Percentiles rank a stretch among this genome's conserved stretches.
phyloP scores from a whole-genome alignment of 2,888 invertebrate genomes.

The Nebria brevicollis region DNA sequence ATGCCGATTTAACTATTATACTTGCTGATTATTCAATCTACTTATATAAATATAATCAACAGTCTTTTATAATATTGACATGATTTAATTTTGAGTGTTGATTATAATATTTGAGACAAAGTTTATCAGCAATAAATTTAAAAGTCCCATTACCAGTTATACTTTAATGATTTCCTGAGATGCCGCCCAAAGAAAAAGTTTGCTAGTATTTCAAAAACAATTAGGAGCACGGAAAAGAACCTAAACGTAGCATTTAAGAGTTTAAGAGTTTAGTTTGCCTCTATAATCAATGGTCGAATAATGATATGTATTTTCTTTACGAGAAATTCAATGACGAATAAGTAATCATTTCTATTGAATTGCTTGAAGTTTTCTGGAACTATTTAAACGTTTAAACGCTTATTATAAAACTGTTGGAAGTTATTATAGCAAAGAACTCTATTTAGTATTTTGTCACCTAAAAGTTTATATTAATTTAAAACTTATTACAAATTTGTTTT shows the following conservation, averaged over 20 bases:
- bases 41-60: too few relatives aligned
- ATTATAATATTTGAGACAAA: slow-evolving; percentile 42
- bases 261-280: slow-evolving; percentile 2
- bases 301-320: neutral
- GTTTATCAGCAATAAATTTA: slow-evolving; percentile 39
- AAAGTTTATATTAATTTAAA: too few relatives aligned
- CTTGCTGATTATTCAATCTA: too few relatives aligned
- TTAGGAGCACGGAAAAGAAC: slow-evolving; percentile 45
- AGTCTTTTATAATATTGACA: too few relatives aligned
- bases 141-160: slow-evolving; percentile 39
- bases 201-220: slow-evolving; percentile 46
- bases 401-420: neutral
- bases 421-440: neutral
- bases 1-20: too few relatives aligned
- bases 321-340: neutral
- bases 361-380: neutral
- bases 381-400: neutral
- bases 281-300: neutral
- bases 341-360: neutral
- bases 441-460: neutral
- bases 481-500: too few relatives aligned
- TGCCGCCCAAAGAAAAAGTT: slow-evolving; percentile 42
- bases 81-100: slow-evolving; percentile 31
- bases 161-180: slow-evolving; percentile 44
- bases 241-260: slow-evolving; percentile 39